A percentile compares a stretch with the other conserved stretches of the same genome.
Conservation (phyloP, 1,140 invertebrate genomes). For the Dysdera silvatica region DNA sequence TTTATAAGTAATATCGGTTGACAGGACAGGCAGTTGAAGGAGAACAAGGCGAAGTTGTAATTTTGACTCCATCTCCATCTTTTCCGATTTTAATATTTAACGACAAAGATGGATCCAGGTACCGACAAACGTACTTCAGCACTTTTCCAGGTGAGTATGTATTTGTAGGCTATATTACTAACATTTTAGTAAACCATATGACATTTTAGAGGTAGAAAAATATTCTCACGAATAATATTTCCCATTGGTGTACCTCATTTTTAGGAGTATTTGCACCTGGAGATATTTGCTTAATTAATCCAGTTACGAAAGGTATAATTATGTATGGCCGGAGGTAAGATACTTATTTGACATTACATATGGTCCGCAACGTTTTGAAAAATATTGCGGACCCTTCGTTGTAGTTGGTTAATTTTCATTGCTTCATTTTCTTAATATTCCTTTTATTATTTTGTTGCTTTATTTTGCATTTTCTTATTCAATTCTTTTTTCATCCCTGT, state of each 20-base stretch:
- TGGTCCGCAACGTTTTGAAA: too few species aligned
- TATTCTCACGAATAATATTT: background rate
- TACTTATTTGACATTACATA: too few species aligned
- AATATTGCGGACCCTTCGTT: too few species aligned
- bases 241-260: too few species aligned
- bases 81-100: conserved; percentile 55
- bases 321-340: conserved; percentile 49
- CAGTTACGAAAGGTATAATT: conserved; percentile 49
- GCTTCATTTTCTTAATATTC: too few species aligned
- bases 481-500: too few species aligned
- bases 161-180: too few species aligned
- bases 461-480: too few species aligned
- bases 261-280: conserved; percentile 53
- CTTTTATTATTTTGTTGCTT: too few species aligned
- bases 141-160: conserved; percentile 44
- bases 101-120: conserved; percentile 48
- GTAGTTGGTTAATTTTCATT: too few species aligned
- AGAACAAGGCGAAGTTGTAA: conserved; percentile 52
- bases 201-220: too few species aligned
- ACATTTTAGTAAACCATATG: too few species aligned
- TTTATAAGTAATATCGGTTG: conserved; percentile 1
- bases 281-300: conserved; percentile 51
- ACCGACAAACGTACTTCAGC: conserved; percentile 53
- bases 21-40: conserved; percentile 46
- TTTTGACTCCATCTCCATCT: conserved; percentile 52